Percentiles rank a stretch among this genome's conserved stretches.
phyloP scores from a whole-genome alignment of 2,113 vertebrate species.

The Noturus placidus region DNA sequence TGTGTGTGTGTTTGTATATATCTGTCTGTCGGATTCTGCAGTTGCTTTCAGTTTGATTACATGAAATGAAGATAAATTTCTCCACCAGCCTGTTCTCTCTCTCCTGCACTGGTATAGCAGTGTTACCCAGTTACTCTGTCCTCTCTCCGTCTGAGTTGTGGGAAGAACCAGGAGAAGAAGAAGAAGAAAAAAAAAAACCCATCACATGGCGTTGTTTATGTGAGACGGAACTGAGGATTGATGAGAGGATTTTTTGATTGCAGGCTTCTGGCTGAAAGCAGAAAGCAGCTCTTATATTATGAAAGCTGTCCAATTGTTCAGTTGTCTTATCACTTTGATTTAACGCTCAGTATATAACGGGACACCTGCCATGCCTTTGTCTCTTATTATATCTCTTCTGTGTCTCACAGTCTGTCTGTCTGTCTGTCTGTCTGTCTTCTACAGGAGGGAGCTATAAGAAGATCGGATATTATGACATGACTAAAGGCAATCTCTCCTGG shows the following conservation, averaged over 20 bases:
- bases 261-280: conserved; percentile 14
- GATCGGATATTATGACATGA: conserved; percentile 94
- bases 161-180: not conserved
- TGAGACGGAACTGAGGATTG: conserved; percentile 25
- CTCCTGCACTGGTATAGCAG: conserved; percentile 9
- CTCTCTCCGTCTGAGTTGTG: conserved; percentile 33
- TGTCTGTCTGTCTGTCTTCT: not conserved
- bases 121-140: conserved; percentile 22
- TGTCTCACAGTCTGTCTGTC: conserved; percentile 29
- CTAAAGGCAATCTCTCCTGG: conserved; percentile 92
- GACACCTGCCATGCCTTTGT: not conserved
- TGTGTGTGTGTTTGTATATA: not conserved
- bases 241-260: conserved; percentile 32
- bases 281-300: conserved; percentile 26
- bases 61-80: conserved; percentile 42
- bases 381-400: conserved; percentile 1
- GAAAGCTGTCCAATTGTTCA: conserved; percentile 27
- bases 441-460: conserved; percentile 90
- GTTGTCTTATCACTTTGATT: conserved; percentile 23
- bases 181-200: not conserved
- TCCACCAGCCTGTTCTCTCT: not conserved
- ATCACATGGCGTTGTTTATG: conserved; percentile 14
- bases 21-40: not conserved
- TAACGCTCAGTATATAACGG: not conserved
- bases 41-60: conserved; percentile 2